Evolutionary conservation across 2,797 vertebrate genomes (phyloP).

Genomic region (Paratrypauchen microcephalus): DNA sequence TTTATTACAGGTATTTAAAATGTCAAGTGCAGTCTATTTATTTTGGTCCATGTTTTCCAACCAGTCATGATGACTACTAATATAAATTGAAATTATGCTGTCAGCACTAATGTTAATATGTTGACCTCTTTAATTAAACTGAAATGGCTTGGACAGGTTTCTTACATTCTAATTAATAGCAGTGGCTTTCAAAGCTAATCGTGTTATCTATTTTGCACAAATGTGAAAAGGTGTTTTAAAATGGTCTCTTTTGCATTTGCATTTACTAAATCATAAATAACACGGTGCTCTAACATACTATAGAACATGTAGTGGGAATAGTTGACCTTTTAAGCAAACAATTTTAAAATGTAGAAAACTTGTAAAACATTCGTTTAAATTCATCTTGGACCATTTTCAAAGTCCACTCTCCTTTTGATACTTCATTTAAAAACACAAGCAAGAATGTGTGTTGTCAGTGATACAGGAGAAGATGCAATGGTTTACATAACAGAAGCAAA

Average conservation of each 20-base stretch:
- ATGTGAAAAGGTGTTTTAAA: background rate
- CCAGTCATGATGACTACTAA: no score
- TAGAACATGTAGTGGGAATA: background rate
- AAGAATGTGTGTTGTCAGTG: background rate
- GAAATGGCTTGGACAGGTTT: background rate
- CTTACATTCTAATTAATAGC: background rate
- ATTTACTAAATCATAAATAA: background rate
- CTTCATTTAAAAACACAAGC: background rate
- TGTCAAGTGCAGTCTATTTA: no score
- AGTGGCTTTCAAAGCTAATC: background rate
- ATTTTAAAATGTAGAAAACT: slow-evolving; percentile 4
- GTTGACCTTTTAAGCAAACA: slow-evolving; percentile 8
- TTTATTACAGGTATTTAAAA: no score
- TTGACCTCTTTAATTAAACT: no score
- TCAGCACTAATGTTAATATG: no score
- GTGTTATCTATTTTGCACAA: background rate
- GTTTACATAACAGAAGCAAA: background rate
- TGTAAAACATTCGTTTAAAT: slow-evolving; percentile 17
- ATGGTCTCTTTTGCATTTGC: background rate
- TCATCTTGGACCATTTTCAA: slow-evolving; percentile 5
- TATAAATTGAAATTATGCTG: no score
- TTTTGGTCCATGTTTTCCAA: no score
- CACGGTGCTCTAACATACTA: background rate
- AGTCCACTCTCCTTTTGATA: slow-evolving; percentile 1
- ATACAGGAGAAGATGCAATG: background rate